These are phyloP conservation scores for Pseudococcus jackbeardsleyi DNA, from an alignment of 2,888 invertebrate species.

Conservation along the genomic window DNA sequence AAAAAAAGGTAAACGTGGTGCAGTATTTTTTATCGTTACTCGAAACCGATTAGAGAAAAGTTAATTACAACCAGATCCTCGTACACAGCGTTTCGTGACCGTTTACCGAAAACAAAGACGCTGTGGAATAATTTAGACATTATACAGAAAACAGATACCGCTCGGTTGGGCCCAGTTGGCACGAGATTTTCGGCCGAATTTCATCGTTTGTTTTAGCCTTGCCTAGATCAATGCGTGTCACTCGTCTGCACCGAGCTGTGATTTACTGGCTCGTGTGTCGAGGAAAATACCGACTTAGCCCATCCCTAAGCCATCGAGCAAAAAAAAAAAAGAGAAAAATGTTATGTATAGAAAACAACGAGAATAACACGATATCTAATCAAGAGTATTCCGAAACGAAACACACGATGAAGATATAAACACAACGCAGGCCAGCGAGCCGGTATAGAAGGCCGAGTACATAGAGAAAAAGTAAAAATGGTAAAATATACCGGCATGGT, in stretches of 20 bases:
- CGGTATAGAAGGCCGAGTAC: neutral
- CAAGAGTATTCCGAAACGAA: constrained; percentile 14
- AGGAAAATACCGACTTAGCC: neutral
- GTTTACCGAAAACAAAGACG: constrained; percentile 1
- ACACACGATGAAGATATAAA: constrained; percentile 39
- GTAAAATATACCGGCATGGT: constrained; percentile 41
- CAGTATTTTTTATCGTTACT: neutral
- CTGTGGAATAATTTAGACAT: constrained; percentile 27
- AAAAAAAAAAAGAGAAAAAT: neutral
- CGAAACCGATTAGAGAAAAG: constrained; percentile 4
- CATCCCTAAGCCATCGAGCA: neutral
- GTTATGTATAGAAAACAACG: neutral
- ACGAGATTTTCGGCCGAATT: constrained; percentile 5
- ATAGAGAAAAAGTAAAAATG: constrained; percentile 15
- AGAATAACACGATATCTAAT: constrained; percentile 29
- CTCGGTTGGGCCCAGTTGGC: neutral
- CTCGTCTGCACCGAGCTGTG: neutral
- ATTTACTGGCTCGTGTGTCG: neutral
- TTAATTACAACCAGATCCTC: constrained; percentile 18
- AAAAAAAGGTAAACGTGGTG: neutral
- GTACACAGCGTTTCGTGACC: neutral
- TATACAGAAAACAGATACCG: constrained; percentile 27
- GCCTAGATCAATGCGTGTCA: neutral
- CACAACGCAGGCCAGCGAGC: neutral
- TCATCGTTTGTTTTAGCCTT: neutral